Evolutionary conservation across 2,888 invertebrate genomes (phyloP).

Genomic region (Anticlea derivata): DNA sequence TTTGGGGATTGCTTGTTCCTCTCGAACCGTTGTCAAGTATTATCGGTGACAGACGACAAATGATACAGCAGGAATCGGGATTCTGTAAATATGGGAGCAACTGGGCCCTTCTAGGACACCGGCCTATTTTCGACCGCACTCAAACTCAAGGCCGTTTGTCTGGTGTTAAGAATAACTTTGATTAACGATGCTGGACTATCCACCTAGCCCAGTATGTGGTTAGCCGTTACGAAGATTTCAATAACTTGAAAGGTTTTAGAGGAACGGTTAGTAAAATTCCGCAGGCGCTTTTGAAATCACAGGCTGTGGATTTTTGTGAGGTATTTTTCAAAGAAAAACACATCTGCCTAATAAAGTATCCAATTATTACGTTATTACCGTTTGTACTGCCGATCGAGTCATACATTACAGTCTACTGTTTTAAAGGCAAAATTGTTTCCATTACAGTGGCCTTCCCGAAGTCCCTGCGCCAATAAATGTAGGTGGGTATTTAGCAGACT

Average conservation of each 20-base stretch:
- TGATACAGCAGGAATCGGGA: conserved; percentile 61
- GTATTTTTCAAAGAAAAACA: conserved; percentile 4
- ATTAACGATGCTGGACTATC: conserved; percentile 20
- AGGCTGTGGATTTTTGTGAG: not conserved
- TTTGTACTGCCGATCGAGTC: conserved; percentile 39
- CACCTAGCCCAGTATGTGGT: conserved; percentile 1
- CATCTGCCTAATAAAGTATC: conserved; percentile 16
- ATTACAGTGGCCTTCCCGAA: conserved; percentile 68
- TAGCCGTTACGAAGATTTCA: conserved; percentile 9
- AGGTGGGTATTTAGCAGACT: conserved; percentile 80
- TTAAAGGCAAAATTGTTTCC: conserved; percentile 77
- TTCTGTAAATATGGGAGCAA: conserved; percentile 28
- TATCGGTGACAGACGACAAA: conserved; percentile 70
- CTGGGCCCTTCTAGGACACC: conserved; percentile 23
- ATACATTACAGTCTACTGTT: conserved; percentile 60
- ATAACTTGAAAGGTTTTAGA: conserved; percentile 14
- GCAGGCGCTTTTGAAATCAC: no score
- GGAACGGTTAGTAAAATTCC: no score
- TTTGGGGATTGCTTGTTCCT: conserved; percentile 58
- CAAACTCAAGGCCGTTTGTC: conserved; percentile 26
- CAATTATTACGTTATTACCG: conserved; percentile 18
- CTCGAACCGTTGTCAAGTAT: conserved; percentile 71
- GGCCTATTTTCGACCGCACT: conserved; percentile 27
- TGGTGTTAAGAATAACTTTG: conserved; percentile 29
- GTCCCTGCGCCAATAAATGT: conserved; percentile 77